Percentiles rank a stretch among this genome's conserved stretches.
These are phyloP conservation scores for Limenitis camilla DNA, from an alignment of 2,888 invertebrate species.

Conservation along the genomic window DNA sequence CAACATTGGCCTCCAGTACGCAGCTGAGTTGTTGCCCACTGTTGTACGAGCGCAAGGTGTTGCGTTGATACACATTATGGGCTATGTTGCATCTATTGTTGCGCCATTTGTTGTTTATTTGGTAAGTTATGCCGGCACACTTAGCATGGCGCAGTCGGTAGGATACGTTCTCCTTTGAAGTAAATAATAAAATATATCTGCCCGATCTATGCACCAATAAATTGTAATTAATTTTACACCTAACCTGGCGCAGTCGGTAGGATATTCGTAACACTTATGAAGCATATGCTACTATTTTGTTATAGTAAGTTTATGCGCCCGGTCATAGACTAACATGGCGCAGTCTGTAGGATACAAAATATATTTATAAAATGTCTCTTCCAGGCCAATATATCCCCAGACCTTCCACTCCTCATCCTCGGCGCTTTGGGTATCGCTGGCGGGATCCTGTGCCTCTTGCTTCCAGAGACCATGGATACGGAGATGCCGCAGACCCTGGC, in stretches of 20 bases:
- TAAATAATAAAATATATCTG: too few relatives aligned
- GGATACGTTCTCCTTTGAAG: too few relatives aligned
- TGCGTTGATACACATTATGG: slow-evolving; percentile 90
- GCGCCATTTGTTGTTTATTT: slow-evolving; percentile 90
- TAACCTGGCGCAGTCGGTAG: too few relatives aligned
- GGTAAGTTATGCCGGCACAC: slow-evolving; percentile 54
- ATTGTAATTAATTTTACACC: too few relatives aligned
- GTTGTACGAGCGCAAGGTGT: slow-evolving; percentile 91
- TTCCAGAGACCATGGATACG: slow-evolving; percentile 90
- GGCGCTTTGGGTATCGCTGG: slow-evolving; percentile 84
- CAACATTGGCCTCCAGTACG: slow-evolving; percentile 92
- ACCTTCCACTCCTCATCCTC: slow-evolving; percentile 84
- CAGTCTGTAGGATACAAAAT: too few relatives aligned
- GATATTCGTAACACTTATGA: too few relatives aligned
- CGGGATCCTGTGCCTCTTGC: slow-evolving; percentile 82
- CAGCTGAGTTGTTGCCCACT: slow-evolving; percentile 89
- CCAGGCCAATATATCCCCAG: slow-evolving; percentile 80
- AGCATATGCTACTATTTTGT: too few relatives aligned
- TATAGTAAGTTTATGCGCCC: too few relatives aligned
- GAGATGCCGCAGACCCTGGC: slow-evolving; percentile 89
- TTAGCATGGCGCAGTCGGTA: too few relatives aligned
- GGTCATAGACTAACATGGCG: too few relatives aligned
- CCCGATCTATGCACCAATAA: too few relatives aligned
- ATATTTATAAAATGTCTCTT: slow-evolving; percentile 16
- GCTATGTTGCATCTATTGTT: slow-evolving; percentile 87